Conservation (phyloP, 2,888 invertebrate species). For the Neria commutata region DNA sequence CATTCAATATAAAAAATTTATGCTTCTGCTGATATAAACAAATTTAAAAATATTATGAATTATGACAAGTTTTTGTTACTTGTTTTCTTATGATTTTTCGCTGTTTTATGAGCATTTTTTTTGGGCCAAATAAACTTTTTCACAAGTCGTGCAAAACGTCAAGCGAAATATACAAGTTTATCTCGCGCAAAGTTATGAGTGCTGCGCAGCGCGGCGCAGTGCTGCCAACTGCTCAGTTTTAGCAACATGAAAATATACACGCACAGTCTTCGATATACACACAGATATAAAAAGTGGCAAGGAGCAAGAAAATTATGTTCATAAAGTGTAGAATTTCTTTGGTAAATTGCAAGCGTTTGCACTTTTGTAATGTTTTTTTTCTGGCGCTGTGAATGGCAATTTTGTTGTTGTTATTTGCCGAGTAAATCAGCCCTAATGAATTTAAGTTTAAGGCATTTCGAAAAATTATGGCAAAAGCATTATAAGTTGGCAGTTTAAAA, state of each 20-base stretch:
- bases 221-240: too few species aligned
- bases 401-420: too few species aligned
- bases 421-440: too few species aligned
- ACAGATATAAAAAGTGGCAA: background rate
- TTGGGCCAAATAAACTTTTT: conserved; percentile 9
- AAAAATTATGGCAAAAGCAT: too few species aligned
- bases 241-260: background rate
- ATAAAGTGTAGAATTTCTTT: background rate
- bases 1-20: background rate
- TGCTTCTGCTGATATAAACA: background rate
- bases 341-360: background rate
- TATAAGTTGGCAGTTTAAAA: too few species aligned
- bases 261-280: too few species aligned
- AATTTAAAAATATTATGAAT: background rate
- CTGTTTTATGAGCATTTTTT: background rate
- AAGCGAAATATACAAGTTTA: conserved; percentile 21
- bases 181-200: background rate
- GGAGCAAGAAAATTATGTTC: background rate
- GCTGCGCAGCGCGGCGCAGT: too few species aligned
- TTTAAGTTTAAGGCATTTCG: too few species aligned
- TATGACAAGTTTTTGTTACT: background rate
- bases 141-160: conserved; percentile 20
- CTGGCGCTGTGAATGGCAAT: too few species aligned
- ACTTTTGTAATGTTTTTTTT: too few species aligned
- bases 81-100: background rate